Evolutionary conservation across 2,113 vertebrate genomes (phyloP).

Genomic region (Ariopsis seemanni): DNA sequence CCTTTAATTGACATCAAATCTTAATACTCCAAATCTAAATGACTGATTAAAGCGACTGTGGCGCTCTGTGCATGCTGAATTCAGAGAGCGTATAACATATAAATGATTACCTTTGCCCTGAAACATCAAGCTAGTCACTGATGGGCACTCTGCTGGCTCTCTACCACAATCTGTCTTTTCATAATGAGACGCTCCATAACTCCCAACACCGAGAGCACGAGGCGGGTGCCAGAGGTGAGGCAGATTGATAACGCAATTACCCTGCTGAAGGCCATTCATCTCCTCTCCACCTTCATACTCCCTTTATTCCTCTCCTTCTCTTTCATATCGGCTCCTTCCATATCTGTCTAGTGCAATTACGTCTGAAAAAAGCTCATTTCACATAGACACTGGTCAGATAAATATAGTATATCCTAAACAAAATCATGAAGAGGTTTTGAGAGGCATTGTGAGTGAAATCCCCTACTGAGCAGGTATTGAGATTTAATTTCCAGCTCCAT

Average conservation of each 20-base stretch:
- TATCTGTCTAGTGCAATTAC: slow-evolving; percentile 15
- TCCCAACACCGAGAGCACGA: slow-evolving; percentile 6
- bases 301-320: slow-evolving; percentile 10
- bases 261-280: slow-evolving; percentile 31
- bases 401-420: not conserved
- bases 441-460: not conserved
- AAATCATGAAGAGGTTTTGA: not conserved
- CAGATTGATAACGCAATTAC: slow-evolving; percentile 51
- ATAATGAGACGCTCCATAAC: slow-evolving; percentile 37
- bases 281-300: slow-evolving; percentile 18
- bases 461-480: slow-evolving; percentile 8
- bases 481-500: slow-evolving; percentile 33
- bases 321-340: slow-evolving; percentile 16
- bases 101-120: not conserved
- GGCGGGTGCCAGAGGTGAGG: slow-evolving; percentile 14
- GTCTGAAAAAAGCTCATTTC: not conserved
- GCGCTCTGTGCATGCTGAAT: not conserved
- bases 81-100: not conserved
- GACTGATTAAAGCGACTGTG: not conserved
- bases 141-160: slow-evolving; percentile 28
- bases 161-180: slow-evolving; percentile 23
- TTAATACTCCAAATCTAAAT: not conserved
- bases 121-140: slow-evolving; percentile 15
- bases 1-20: not conserved
- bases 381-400: not conserved